phyloP scores from a whole-genome alignment of 2,113 vertebrate genomes.

The Atrichornis clamosus region DNA sequence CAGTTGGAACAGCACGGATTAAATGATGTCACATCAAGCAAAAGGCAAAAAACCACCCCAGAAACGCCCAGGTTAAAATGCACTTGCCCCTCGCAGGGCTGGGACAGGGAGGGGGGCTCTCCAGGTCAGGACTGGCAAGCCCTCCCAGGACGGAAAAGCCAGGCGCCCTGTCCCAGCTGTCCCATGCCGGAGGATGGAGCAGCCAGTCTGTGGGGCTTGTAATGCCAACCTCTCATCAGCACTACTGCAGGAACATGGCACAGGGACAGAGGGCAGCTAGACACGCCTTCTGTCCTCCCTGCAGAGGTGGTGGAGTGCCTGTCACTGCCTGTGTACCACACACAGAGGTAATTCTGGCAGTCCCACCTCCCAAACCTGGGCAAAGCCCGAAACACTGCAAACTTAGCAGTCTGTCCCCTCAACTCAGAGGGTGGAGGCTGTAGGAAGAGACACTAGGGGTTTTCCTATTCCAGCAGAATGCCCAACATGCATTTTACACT shows the following conservation, averaged over 20 bases:
- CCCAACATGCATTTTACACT: background rate
- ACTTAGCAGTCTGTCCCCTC: background rate
- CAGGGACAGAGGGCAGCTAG: background rate
- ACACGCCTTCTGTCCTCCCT: background rate
- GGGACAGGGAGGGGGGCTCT: background rate
- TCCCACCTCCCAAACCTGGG: background rate
- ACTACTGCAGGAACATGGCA: rapidly evolving
- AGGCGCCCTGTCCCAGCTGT: background rate
- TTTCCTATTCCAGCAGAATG: background rate
- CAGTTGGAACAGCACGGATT: background rate
- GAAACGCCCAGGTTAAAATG: background rate
- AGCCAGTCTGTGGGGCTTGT: rapidly evolving
- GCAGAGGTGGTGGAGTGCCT: background rate
- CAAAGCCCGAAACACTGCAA: background rate
- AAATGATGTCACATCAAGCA: background rate
- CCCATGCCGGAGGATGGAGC: background rate
- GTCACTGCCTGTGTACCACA: background rate
- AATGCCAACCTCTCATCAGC: background rate
- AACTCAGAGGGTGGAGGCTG: background rate
- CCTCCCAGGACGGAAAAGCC: background rate
- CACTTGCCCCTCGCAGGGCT: background rate
- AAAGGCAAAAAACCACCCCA: background rate
- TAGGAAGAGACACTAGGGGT: background rate
- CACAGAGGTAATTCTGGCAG: background rate
- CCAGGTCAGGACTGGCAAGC: background rate